Percentiles rank a stretch among this genome's conserved stretches.
These are phyloP conservation scores for Toxonevra muliebris DNA, from an alignment of 2,888 invertebrate genomes.

Conservation along the genomic window DNA sequence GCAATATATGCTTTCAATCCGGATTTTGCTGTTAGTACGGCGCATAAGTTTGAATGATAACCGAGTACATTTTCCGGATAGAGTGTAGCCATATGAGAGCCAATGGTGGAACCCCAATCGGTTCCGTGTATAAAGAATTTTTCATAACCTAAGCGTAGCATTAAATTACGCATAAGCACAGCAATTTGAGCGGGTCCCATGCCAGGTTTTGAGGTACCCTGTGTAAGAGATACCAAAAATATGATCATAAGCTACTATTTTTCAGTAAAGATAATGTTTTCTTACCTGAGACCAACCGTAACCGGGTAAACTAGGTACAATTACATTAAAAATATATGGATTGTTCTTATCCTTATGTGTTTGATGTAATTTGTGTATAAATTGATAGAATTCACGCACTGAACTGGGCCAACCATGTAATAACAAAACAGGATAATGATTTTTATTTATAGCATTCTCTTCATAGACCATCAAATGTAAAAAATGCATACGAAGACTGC, in stretches of 20 bases:
- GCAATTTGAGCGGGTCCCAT: slow-evolving; percentile 67
- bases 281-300: slow-evolving; percentile 64
- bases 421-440: slow-evolving; percentile 65
- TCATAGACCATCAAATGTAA: slow-evolving; percentile 71
- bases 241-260: background rate
- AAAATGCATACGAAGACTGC: slow-evolving; percentile 71
- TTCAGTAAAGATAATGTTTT: background rate
- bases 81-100: slow-evolving; percentile 70
- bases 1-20: slow-evolving; percentile 66
- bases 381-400: slow-evolving; percentile 82
- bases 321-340: slow-evolving; percentile 70
- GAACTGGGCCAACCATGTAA: slow-evolving; percentile 93
- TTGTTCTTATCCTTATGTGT: slow-evolving; percentile 61
- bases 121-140: slow-evolving; percentile 79
- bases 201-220: slow-evolving; percentile 64
- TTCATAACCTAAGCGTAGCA: slow-evolving; percentile 73
- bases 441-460: slow-evolving; percentile 57
- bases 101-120: slow-evolving; percentile 82
- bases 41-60: slow-evolving; percentile 73
- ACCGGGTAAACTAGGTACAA: slow-evolving; percentile 68
- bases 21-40: slow-evolving; percentile 47
- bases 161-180: slow-evolving; percentile 72
- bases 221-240: slow-evolving; percentile 16
- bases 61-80: slow-evolving; percentile 72
- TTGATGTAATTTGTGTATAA: slow-evolving; percentile 74